A percentile compares a stretch with the other conserved stretches of the same genome.
phyloP scores from a whole-genome alignment of 2,888 invertebrate species.

The Agrochola circellaris region DNA sequence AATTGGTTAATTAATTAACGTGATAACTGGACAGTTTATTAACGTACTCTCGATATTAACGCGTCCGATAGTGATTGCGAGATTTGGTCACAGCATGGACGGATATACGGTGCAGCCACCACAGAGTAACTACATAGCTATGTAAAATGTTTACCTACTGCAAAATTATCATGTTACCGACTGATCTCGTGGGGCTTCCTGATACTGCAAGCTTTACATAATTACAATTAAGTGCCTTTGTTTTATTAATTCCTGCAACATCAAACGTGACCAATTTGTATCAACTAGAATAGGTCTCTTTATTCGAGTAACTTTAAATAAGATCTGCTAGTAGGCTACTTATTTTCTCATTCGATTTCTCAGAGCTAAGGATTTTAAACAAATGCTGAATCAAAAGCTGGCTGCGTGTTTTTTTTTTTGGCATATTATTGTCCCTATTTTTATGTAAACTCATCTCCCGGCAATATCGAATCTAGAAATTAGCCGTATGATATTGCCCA shows the following conservation, averaged over 20 bases:
- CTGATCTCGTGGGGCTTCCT: background rate
- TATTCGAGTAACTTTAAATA: background rate
- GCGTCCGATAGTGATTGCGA: slow-evolving; percentile 42
- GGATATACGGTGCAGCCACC: slow-evolving; percentile 14
- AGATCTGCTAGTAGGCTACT: background rate
- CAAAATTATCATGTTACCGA: slow-evolving; percentile 19
- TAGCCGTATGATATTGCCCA: background rate
- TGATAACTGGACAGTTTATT: slow-evolving; percentile 36
- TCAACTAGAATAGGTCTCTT: background rate
- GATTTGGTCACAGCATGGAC: slow-evolving; percentile 27
- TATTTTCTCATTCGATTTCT: background rate
- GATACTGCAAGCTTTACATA: slow-evolving; percentile 17
- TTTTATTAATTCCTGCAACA: background rate
- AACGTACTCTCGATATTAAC: slow-evolving; percentile 42
- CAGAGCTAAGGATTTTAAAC: background rate
- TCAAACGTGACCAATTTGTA: background rate
- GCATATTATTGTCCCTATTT: background rate
- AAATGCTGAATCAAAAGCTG: background rate
- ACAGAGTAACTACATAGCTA: background rate
- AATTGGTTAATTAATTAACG: slow-evolving; percentile 54
- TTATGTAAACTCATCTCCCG: background rate
- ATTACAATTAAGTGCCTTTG: background rate
- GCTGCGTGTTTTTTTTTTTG: background rate
- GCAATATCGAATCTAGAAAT: slow-evolving; percentile 16
- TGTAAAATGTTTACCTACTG: slow-evolving; percentile 12